Percentiles rank a stretch among this genome's conserved stretches.
Conservation (phyloP, 2,888 invertebrate species). For the Incurvaria masculella region DNA sequence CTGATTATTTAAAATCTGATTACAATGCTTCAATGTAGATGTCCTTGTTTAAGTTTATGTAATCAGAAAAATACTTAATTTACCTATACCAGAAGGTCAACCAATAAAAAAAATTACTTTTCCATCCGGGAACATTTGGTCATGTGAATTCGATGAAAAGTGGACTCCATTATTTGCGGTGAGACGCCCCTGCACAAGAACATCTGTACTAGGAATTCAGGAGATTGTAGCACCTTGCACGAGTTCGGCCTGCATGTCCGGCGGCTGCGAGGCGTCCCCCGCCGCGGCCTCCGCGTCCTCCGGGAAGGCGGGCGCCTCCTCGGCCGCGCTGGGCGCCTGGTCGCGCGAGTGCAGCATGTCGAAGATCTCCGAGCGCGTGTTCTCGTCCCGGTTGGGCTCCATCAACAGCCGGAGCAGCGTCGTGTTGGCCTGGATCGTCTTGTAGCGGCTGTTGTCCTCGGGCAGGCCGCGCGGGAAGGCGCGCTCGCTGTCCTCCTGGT, state of each 20-base stretch:
- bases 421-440: constrained; percentile 46
- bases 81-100: too few relatives aligned
- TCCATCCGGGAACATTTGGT: too few relatives aligned
- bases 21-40: too few relatives aligned
- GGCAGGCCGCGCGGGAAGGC: constrained; percentile 27
- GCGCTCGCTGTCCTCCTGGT: neutral
- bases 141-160: too few relatives aligned
- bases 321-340: constrained; percentile 28
- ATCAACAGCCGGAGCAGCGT: constrained; percentile 39
- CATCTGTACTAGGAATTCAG: neutral
- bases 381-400: constrained; percentile 1
- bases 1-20: too few relatives aligned
- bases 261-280: constrained; percentile 25
- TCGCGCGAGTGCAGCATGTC: constrained; percentile 51
- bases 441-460: constrained; percentile 50
- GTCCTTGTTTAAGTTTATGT: too few relatives aligned
- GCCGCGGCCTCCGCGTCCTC: constrained; percentile 37
- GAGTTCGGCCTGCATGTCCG: constrained; percentile 40
- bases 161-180: too few relatives aligned
- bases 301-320: constrained; percentile 40
- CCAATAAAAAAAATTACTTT: too few relatives aligned
- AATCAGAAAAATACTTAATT: too few relatives aligned
- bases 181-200: too few relatives aligned
- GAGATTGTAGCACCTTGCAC: constrained; percentile 32
- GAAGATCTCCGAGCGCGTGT: constrained; percentile 30